Percentiles rank a stretch among this genome's conserved stretches.
Evolutionary conservation across 2,888 invertebrate species (phyloP).

Genomic region (Hirtodrosophila duncani): DNA sequence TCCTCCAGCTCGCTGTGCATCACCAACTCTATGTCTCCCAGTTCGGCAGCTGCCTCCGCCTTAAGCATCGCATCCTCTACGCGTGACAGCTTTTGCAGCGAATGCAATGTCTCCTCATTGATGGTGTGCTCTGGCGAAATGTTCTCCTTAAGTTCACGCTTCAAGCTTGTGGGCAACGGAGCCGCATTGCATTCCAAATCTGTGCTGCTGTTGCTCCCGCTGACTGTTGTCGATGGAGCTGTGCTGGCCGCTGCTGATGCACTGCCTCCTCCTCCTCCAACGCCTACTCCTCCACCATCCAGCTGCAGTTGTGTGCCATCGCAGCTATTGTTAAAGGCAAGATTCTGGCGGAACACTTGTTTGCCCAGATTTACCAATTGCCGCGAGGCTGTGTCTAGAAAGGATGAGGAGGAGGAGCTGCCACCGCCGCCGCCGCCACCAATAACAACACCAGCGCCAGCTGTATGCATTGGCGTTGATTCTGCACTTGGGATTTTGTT

Average conservation of each 20-base stretch:
- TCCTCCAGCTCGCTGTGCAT: conserved; percentile 54
- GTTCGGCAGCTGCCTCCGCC: conserved; percentile 42
- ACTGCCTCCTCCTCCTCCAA: conserved; percentile 10
- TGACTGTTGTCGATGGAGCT: conserved; percentile 3
- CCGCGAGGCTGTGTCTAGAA: conserved; percentile 75
- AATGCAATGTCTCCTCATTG: conserved; percentile 71
- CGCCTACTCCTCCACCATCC: too few species aligned
- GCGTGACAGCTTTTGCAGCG: conserved; percentile 67
- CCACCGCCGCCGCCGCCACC: too few species aligned
- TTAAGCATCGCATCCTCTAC: conserved; percentile 42
- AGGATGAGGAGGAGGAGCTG: conserved; percentile 73
- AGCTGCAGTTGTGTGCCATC: too few species aligned
- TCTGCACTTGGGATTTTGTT: too few species aligned
- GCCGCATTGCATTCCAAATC: conserved; percentile 71
- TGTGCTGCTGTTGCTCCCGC: conserved; percentile 37
- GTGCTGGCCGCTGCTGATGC: conserved; percentile 5
- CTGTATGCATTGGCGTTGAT: too few species aligned
- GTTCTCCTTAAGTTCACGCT: conserved; percentile 82
- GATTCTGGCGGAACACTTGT: conserved; percentile 77
- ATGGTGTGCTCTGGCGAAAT: conserved; percentile 82
- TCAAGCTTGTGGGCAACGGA: conserved; percentile 81
- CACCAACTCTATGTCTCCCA: conserved; percentile 60
- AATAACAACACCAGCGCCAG: not conserved
- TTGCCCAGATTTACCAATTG: conserved; percentile 75
- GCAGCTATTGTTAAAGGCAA: conserved; percentile 66